Conservation (phyloP, 2,797 vertebrate species). For the Austrolebias charrua region DNA sequence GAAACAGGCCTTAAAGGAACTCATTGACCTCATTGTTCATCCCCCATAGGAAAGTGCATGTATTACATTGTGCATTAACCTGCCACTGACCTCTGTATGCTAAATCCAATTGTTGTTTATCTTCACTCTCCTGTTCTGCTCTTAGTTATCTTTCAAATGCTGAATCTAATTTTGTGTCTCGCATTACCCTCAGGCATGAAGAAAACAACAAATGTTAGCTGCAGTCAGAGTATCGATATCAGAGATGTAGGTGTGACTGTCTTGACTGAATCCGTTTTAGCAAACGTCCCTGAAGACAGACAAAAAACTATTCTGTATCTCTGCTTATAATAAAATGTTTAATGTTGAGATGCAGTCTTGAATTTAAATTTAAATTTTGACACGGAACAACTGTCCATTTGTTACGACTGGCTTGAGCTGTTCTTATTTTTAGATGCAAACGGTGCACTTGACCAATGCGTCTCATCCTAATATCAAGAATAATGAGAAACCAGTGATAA, state of each 20-base stretch:
- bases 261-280: slow-evolving; percentile 52
- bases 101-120: slow-evolving; percentile 73
- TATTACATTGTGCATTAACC: slow-evolving; percentile 72
- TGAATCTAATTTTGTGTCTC: slow-evolving; percentile 63
- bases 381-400: slow-evolving; percentile 22
- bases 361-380: neutral
- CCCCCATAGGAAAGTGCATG: slow-evolving; percentile 48
- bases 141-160: slow-evolving; percentile 55
- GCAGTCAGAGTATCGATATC: slow-evolving; percentile 27
- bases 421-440: slow-evolving; percentile 29
- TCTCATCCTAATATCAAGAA: slow-evolving; percentile 45
- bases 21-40: slow-evolving; percentile 48
- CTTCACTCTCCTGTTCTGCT: slow-evolving; percentile 58
- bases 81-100: slow-evolving; percentile 71
- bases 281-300: slow-evolving; percentile 9
- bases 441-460: slow-evolving; percentile 42
- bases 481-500: slow-evolving; percentile 55
- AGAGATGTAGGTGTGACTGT: slow-evolving; percentile 3
- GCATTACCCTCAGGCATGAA: slow-evolving; percentile 55
- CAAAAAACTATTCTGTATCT: neutral
- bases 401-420: slow-evolving; percentile 13
- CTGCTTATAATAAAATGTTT: slow-evolving; percentile 17
- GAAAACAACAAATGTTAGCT: slow-evolving; percentile 37
- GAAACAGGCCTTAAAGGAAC: slow-evolving; percentile 44
- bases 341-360: neutral